Conservation (phyloP, 2,888 invertebrate genomes). For the Halictus ligatus region DNA sequence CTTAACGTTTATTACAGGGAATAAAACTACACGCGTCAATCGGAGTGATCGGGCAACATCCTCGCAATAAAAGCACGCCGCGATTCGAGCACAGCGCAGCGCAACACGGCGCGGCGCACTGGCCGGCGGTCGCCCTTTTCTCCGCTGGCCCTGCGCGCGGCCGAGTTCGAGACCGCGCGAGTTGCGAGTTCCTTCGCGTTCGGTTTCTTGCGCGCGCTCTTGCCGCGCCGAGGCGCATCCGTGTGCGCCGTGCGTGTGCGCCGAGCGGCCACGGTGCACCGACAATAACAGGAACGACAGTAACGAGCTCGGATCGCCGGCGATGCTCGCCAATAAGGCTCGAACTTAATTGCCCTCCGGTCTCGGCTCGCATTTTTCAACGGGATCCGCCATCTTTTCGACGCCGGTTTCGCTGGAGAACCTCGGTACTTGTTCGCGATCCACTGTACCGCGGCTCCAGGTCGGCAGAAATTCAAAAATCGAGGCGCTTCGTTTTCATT, state of each 20-base stretch:
- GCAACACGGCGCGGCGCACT: slow-evolving; percentile 78
- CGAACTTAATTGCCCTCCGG: slow-evolving; percentile 38
- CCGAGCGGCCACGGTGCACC: slow-evolving; percentile 43
- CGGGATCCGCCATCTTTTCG: neutral
- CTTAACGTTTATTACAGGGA: slow-evolving; percentile 55
- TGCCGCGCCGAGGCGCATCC: slow-evolving; percentile 36
- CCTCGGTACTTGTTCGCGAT: neutral
- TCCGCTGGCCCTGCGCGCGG: slow-evolving; percentile 65
- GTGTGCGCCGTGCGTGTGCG: slow-evolving; percentile 29
- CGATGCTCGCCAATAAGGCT: slow-evolving; percentile 39
- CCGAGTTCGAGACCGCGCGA: slow-evolving; percentile 22
- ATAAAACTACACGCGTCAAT: slow-evolving; percentile 58
- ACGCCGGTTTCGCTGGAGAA: slow-evolving; percentile 10
- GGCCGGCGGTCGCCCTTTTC: slow-evolving; percentile 79
- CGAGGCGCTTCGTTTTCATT: too few relatives aligned
- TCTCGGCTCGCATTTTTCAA: slow-evolving; percentile 9
- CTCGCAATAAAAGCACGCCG: slow-evolving; percentile 80
- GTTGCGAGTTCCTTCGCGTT: slow-evolving; percentile 61
- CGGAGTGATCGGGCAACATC: slow-evolving; percentile 64
- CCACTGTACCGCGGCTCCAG: neutral
- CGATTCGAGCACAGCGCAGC: slow-evolving; percentile 20
- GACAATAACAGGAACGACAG: slow-evolving; percentile 57
- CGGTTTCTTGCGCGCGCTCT: slow-evolving; percentile 64
- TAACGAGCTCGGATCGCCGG: slow-evolving; percentile 55
- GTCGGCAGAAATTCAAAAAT: neutral